Conservation (phyloP, 2,113 vertebrate genomes). For the Chauna torquata region DNA sequence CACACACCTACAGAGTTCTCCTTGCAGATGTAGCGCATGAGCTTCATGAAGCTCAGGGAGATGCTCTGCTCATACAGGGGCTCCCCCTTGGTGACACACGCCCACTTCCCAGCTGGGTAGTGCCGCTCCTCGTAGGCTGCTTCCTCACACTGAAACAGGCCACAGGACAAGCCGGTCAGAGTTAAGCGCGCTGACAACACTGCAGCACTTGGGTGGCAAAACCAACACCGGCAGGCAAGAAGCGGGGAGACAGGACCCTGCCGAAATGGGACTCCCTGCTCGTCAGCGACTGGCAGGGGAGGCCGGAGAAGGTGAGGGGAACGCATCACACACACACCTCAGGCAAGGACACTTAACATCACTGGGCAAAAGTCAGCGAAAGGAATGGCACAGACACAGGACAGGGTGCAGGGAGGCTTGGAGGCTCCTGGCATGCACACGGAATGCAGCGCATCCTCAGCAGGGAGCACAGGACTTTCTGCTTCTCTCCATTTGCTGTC, state of each 20-base stretch:
- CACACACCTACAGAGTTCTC: conserved; percentile 86
- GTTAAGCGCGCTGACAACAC: not conserved
- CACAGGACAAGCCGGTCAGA: conserved; percentile 39
- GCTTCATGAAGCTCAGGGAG: conserved; percentile 88
- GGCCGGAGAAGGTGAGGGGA: not conserved
- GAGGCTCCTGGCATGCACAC: conserved; percentile 12
- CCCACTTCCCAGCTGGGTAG: conserved; percentile 86
- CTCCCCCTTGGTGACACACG: conserved; percentile 76
- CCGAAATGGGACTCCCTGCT: not conserved
- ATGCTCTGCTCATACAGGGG: conserved; percentile 87
- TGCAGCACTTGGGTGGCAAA: not conserved
- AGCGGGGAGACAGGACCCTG: not conserved
- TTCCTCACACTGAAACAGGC: conserved; percentile 78
- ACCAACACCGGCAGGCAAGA: not conserved
- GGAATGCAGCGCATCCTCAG: conserved; percentile 20
- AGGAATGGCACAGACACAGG: not conserved
- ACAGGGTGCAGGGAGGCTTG: not conserved
- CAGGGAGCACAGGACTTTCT: not conserved
- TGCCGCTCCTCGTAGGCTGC: conserved; percentile 79
- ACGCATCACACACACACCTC: not conserved
- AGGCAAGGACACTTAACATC: not conserved
- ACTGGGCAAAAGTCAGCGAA: not conserved
- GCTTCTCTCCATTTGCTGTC: not conserved
- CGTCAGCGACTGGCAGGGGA: not conserved
- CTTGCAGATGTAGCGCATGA: conserved; percentile 91